Conservation (phyloP, 1,140 invertebrate genomes). For the Eupristina koningsbergeri region DNA sequence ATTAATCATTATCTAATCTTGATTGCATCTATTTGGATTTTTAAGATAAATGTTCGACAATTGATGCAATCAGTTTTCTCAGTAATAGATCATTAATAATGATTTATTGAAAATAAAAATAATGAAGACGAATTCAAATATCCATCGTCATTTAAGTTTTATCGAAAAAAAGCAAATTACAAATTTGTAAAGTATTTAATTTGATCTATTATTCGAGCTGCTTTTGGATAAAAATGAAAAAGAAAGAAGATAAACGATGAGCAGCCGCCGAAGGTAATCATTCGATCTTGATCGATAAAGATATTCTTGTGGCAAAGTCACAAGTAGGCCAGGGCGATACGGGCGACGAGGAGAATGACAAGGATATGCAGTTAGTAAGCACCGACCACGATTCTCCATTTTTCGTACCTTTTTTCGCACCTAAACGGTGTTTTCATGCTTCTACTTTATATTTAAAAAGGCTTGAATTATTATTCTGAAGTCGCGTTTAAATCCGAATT, state of each 20-base stretch:
- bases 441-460: neutral
- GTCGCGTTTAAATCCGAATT: neutral
- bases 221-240: too few relatives aligned
- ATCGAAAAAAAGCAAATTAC: too few relatives aligned
- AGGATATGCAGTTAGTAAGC: conserved; percentile 31
- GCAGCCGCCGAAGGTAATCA: neutral
- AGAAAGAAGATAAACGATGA: neutral
- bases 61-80: too few relatives aligned
- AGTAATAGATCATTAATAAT: too few relatives aligned
- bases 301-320: neutral
- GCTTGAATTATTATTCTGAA: neutral
- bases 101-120: too few relatives aligned
- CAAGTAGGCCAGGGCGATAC: conserved; percentile 49
- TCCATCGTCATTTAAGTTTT: too few relatives aligned
- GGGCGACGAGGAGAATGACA: conserved; percentile 35
- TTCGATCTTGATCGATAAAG: conserved; percentile 1
- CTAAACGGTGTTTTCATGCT: neutral
- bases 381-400: neutral
- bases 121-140: too few relatives aligned
- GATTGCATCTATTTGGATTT: too few relatives aligned
- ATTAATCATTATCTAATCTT: too few relatives aligned
- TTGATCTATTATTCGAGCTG: too few relatives aligned
- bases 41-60: too few relatives aligned
- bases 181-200: too few relatives aligned
- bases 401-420: neutral